Evolutionary conservation across 2,797 vertebrate species (phyloP).

Genomic region (Thalassophryne amazonica): DNA sequence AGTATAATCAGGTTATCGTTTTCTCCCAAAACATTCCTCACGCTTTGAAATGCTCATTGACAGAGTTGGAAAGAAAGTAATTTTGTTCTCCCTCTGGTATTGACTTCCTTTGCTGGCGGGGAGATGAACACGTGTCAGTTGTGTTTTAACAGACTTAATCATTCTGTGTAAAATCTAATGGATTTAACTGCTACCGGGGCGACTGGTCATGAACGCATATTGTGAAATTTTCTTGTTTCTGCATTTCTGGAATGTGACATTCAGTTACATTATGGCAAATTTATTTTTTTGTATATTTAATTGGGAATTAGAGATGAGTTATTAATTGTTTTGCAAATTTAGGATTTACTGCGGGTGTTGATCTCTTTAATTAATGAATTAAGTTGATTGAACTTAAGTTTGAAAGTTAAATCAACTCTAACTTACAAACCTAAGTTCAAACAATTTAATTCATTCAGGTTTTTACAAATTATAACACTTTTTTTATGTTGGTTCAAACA

Average conservation of each 20-base stretch:
- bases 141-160: conserved; percentile 20
- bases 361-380: no score
- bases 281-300: background rate
- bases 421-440: no score
- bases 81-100: conserved; percentile 26
- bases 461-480: no score
- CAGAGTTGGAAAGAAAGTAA: conserved; percentile 26
- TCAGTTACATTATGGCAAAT: background rate
- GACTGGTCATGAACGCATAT: background rate
- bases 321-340: no score
- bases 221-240: no score
- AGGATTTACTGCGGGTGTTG: no score
- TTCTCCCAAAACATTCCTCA: conserved; percentile 56
- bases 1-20: conserved; percentile 65
- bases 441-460: no score
- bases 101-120: conserved; percentile 9
- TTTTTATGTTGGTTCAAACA: no score
- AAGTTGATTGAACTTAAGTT: no score
- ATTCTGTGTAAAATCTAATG: conserved; percentile 17
- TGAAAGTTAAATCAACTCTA: no score
- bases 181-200: background rate
- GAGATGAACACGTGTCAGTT: background rate
- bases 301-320: no score
- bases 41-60: conserved; percentile 55
- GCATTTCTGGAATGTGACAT: no score